A percentile compares a stretch with the other conserved stretches of the same genome.
phyloP scores from a whole-genome alignment of 2,888 invertebrate genomes.

The Chalcosyrphus nemorum region DNA sequence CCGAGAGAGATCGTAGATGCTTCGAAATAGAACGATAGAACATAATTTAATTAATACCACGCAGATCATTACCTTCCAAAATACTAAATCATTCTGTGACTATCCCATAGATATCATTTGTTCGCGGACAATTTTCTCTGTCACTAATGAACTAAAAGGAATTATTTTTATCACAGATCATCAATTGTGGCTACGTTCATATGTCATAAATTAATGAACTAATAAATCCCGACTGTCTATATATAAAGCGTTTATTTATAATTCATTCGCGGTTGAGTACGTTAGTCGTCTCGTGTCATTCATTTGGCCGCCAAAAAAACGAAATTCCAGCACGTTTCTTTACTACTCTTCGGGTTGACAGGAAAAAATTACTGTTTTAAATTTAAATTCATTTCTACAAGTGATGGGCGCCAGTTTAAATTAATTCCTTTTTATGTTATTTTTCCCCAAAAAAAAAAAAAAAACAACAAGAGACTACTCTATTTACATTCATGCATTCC shows the following conservation, averaged over 20 bases:
- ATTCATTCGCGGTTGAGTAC: neutral
- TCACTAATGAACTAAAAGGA: neutral
- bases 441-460: neutral
- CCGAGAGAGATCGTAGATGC: too few relatives aligned
- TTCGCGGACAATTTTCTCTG: neutral
- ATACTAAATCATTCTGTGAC: too few relatives aligned
- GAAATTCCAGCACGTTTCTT: slow-evolving; percentile 27
- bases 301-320: slow-evolving; percentile 16
- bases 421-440: slow-evolving; percentile 8
- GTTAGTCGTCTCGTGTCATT: slow-evolving; percentile 30
- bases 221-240: slow-evolving; percentile 50
- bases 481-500: neutral
- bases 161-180: slow-evolving; percentile 51
- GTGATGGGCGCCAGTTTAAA: slow-evolving; percentile 52
- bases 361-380: neutral
- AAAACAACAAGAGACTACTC: neutral
- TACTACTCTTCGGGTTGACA: neutral
- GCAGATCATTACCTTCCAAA: too few relatives aligned
- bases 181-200: slow-evolving; percentile 30
- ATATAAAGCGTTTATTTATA: slow-evolving; percentile 45
- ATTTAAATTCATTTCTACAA: slow-evolving; percentile 1
- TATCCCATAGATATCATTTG: neutral
- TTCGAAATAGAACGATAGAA: too few relatives aligned
- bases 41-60: too few relatives aligned
- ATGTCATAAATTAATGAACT: slow-evolving; percentile 60